phyloP scores from a whole-genome alignment of 2,888 invertebrate genomes.

The Melanostoma mellinum region DNA sequence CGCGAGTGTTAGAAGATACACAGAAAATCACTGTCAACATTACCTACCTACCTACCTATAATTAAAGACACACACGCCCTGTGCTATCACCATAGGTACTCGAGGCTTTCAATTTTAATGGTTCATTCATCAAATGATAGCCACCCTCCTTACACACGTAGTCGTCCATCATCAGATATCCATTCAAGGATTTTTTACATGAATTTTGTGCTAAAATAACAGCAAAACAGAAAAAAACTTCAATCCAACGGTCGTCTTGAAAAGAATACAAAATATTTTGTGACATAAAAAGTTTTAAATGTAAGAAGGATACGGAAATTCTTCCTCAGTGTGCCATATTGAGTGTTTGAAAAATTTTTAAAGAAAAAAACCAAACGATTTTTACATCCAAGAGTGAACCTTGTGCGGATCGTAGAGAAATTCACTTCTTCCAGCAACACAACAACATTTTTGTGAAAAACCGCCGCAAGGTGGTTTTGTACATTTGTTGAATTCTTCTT shows the following conservation, averaged over 20 bases:
- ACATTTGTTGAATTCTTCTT: slow-evolving; percentile 76
- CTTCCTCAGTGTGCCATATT: slow-evolving; percentile 62
- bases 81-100: slow-evolving; percentile 15
- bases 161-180: slow-evolving; percentile 22
- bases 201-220: slow-evolving; percentile 30
- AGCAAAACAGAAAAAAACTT: slow-evolving; percentile 28
- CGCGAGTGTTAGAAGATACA: slow-evolving; percentile 36
- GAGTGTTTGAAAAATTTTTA: slow-evolving; percentile 25
- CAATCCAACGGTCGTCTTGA: slow-evolving; percentile 39
- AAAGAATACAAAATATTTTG: not conserved
- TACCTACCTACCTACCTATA: not conserved
- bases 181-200: slow-evolving; percentile 65
- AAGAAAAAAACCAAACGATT: slow-evolving; percentile 19
- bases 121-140: slow-evolving; percentile 66
- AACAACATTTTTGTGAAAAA: slow-evolving; percentile 15
- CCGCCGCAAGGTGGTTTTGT: slow-evolving; percentile 69
- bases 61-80: slow-evolving; percentile 37
- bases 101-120: slow-evolving; percentile 36
- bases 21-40: slow-evolving; percentile 6
- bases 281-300: slow-evolving; percentile 28
- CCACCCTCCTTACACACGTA: not conserved
- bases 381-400: slow-evolving; percentile 36
- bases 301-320: slow-evolving; percentile 56
- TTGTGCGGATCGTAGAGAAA: not conserved
- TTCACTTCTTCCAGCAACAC: not conserved